phyloP scores from a whole-genome alignment of 2,888 invertebrate species.

The Heliconius sara region DNA sequence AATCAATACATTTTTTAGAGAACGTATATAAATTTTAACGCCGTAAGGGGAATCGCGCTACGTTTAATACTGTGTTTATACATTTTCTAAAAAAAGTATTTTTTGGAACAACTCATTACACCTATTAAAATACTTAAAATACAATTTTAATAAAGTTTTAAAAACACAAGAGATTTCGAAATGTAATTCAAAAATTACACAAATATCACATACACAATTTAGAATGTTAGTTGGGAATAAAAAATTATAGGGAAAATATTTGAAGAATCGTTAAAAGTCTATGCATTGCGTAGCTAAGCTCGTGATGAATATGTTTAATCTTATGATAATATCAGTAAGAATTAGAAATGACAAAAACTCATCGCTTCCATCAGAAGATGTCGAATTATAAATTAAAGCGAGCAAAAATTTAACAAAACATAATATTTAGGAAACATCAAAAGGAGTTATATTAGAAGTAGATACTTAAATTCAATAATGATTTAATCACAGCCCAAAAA shows the following conservation, averaged over 20 bases:
- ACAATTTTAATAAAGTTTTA: neutral
- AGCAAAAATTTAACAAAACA: neutral
- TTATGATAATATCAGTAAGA: conserved; percentile 40
- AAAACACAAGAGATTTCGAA: neutral
- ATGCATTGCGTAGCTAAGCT: conserved; percentile 75
- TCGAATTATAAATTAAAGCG: neutral
- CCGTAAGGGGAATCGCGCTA: neutral
- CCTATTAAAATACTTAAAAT: neutral
- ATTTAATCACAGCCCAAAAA: conserved; percentile 40
- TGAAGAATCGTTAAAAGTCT: conserved; percentile 5
- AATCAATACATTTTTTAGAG: neutral
- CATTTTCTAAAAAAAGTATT: conserved; percentile 5
- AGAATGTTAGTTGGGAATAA: conserved; percentile 18
- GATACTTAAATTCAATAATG: conserved; percentile 24
- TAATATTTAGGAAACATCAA: neutral
- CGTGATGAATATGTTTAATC: conserved; percentile 52
- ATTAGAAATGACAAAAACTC: conserved; percentile 3
- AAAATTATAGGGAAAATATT: neutral
- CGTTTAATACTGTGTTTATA: neutral
- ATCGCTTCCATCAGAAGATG: neutral
- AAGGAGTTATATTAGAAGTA: conserved; percentile 1
- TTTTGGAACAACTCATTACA: neutral
- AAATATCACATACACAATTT: conserved; percentile 25
- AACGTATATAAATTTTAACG: neutral
- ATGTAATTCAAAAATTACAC: neutral